Percentiles rank a stretch among this genome's conserved stretches.
Evolutionary conservation across 1,140 invertebrate species (phyloP).

Genomic region (Conus betulinus): DNA sequence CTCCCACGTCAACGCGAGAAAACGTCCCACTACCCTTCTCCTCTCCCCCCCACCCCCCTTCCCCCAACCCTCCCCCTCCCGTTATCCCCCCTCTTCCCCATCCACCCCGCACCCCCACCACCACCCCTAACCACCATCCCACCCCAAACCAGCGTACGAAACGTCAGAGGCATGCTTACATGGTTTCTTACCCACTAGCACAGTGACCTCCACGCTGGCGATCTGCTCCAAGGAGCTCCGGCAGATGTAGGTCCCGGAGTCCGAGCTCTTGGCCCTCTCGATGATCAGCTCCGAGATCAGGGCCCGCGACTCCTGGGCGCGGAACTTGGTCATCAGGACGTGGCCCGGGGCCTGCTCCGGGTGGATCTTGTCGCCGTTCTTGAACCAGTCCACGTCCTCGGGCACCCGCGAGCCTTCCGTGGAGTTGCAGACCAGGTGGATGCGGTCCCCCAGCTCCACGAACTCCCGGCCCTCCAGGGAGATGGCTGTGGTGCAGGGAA

Average conservation of each 20-base stretch:
- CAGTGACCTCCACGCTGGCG: constrained; percentile 58
- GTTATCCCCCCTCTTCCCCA: too few relatives aligned
- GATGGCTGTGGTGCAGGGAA: constrained; percentile 52
- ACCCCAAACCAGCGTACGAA: neutral
- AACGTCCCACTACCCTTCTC: too few relatives aligned
- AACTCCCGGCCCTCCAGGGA: constrained; percentile 60
- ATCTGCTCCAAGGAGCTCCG: constrained; percentile 57
- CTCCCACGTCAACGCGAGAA: too few relatives aligned
- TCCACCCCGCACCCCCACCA: neutral
- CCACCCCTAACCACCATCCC: neutral
- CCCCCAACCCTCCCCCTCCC: too few relatives aligned
- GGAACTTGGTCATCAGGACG: constrained; percentile 61
- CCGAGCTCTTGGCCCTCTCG: constrained; percentile 53
- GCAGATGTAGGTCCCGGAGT: constrained; percentile 66
- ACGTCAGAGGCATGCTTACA: neutral
- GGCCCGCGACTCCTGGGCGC: constrained; percentile 20
- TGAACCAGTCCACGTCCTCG: constrained; percentile 69
- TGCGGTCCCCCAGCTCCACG: constrained; percentile 59
- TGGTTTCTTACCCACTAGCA: constrained; percentile 62
- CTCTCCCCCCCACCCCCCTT: too few relatives aligned
- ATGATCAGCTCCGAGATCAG: constrained; percentile 56
- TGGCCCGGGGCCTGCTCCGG: constrained; percentile 41
- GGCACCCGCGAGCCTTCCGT: constrained; percentile 64
- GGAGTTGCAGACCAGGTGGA: constrained; percentile 64
- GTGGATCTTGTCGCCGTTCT: constrained; percentile 58